These are phyloP conservation scores for Channa maculata DNA, from an alignment of 2,113 vertebrate species.

Conservation along the genomic window DNA sequence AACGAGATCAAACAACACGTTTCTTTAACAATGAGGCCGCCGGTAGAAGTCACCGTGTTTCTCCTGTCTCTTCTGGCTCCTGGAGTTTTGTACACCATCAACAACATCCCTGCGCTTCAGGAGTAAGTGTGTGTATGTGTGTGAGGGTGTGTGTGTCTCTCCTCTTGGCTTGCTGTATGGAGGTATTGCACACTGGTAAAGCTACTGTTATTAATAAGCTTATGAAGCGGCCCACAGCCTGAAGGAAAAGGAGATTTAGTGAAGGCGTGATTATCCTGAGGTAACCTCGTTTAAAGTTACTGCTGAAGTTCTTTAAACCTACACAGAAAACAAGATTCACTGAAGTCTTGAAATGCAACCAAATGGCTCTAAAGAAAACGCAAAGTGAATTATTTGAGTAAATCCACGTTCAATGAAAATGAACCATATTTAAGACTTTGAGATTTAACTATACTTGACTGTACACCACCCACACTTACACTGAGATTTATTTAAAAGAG, in stretches of 20 bases:
- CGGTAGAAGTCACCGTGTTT: conserved; percentile 76
- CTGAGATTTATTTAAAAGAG: no score
- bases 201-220: conserved; percentile 14
- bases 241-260: conserved; percentile 5
- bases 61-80: conserved; percentile 86
- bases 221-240: conserved; percentile 10
- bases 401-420: no score
- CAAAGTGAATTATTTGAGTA: no score
- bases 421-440: no score
- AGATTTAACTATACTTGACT: no score
- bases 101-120: conserved; percentile 79
- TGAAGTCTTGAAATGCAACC: neutral
- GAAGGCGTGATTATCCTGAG: conserved; percentile 13
- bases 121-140: conserved; percentile 85
- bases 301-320: neutral
- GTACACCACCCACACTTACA: no score
- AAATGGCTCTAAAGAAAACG: no score
- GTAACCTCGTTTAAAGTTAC: conserved; percentile 13
- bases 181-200: neutral
- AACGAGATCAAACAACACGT: neutral
- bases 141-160: neutral
- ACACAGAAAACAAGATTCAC: neutral
- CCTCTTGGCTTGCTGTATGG: neutral
- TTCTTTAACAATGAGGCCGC: conserved; percentile 79
- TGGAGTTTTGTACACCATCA: conserved; percentile 83